Conservation (phyloP, 2,113 vertebrate species). For the Rhegmatorhina hoffmannsi region DNA sequence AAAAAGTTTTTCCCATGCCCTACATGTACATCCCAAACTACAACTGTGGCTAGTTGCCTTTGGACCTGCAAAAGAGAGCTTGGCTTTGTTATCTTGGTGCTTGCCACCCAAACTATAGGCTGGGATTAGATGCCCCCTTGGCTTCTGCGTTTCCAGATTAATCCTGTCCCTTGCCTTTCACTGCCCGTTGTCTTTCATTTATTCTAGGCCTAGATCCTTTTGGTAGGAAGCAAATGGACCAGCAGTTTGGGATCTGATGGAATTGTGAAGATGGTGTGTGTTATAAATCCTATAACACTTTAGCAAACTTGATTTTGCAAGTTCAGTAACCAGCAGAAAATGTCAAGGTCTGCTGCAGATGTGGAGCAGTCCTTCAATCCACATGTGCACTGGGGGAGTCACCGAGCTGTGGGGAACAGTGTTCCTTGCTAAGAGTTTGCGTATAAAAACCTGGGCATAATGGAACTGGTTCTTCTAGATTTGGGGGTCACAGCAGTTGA, state of each 20-base stretch:
- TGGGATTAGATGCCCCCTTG: background rate
- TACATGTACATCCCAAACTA: background rate
- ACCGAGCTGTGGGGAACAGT: background rate
- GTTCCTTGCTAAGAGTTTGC: background rate
- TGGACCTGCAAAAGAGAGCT: background rate
- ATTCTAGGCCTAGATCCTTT: background rate
- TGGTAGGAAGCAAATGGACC: background rate
- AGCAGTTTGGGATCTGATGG: background rate
- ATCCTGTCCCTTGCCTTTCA: background rate
- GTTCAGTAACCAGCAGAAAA: background rate
- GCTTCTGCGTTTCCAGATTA: background rate
- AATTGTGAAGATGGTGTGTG: background rate
- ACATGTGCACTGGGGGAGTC: too few species aligned
- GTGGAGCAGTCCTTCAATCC: background rate
- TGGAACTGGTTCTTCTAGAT: background rate
- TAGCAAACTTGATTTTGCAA: background rate
- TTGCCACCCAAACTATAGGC: background rate
- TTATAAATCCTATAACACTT: background rate
- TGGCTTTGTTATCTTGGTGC: background rate
- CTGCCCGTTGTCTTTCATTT: accelerated
- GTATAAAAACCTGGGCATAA: background rate
- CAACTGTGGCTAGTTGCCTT: background rate
- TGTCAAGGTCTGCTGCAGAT: background rate
- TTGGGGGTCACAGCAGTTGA: background rate
- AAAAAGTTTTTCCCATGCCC: background rate